Base-by-base conservation (phyloP, 1,140 invertebrate species). In the Pogonognathellus flavescens region DNA sequence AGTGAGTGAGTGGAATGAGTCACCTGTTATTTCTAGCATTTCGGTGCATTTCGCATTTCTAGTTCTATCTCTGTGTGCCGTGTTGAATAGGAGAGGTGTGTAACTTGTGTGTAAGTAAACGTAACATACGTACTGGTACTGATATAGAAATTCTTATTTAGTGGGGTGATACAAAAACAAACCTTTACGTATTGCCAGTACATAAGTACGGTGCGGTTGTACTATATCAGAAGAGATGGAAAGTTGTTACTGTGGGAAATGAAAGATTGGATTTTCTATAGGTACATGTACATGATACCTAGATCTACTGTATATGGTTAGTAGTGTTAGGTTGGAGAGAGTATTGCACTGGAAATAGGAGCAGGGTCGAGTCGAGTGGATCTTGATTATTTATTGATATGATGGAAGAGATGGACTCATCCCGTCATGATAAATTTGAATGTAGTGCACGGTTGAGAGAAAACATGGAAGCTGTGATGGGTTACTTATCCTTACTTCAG, bases 371-470 rank as follows among this genome's bases (percentile, higher is more conserved):
- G 25, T 76, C 6, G 70, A 31, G 13, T 41, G 31, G 70, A 76
- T 76, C 13, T 76, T 76, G 70, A 76, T 76, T 76, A 76, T 76
- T 76, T 76, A 76, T 76, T 76, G 70, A 76, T 76, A 76, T 76
- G 70, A 76, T 76, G 49, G 70, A 76, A 50, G 70, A 76, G 70
- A 49, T 76, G 70, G 70, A 76, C 70, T 76, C 41, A 76, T 49
- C 31, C 70, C 70, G 70, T 76, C 70, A 76, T 49, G 70, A 76
- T 76, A 76, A 76, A 76, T 76, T 76, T 76, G 70, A 76, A 76
- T 76, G 70, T 76, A 76, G 70, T 76, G 70, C 70, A 76, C 70
- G 70, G 70, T 76, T 76, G 70, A 76, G 70, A 31, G 70, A 76
- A 66, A 76, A 76, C 70, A 20, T 76, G 70, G 70, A 31, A 76